A percentile compares a stretch with the other conserved stretches of the same genome.
phyloP scores from a whole-genome alignment of 2,888 invertebrate species.

The Pandemis cinnamomeana region DNA sequence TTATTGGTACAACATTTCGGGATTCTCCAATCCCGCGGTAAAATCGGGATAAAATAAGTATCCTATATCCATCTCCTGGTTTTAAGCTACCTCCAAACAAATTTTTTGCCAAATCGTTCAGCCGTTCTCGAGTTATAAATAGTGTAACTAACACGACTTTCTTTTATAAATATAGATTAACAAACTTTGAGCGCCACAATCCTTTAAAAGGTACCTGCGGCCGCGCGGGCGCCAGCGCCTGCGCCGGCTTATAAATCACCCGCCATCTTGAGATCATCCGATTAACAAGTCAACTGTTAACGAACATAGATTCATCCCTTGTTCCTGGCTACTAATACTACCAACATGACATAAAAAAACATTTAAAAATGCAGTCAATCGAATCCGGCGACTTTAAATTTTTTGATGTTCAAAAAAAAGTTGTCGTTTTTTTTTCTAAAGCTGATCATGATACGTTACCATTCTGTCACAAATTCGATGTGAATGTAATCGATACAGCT shows the following conservation, averaged over 20 bases:
- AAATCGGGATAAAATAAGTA: too few relatives aligned
- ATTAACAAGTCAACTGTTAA: constrained; percentile 77
- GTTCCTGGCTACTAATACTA: constrained; percentile 65
- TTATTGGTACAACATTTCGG: too few relatives aligned
- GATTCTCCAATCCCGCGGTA: too few relatives aligned
- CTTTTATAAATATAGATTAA: too few relatives aligned
- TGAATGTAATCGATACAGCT: constrained; percentile 66
- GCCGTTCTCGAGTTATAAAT: too few relatives aligned
- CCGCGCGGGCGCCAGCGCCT: constrained; percentile 66
- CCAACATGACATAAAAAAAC: constrained; percentile 21
- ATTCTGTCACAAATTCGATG: constrained; percentile 56
- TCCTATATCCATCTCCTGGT: too few relatives aligned
- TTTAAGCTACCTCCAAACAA: too few relatives aligned
- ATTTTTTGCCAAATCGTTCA: too few relatives aligned
- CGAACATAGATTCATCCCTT: constrained; percentile 61
- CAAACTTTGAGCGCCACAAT: constrained; percentile 62
- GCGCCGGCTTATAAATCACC: constrained; percentile 72
- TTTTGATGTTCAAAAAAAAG: constrained; percentile 8
- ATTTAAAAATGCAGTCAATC: constrained; percentile 28
- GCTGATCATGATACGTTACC: constrained; percentile 51
- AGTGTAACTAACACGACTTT: too few relatives aligned
- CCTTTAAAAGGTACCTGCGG: constrained; percentile 51
- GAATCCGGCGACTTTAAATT: not conserved
- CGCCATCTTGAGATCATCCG: constrained; percentile 75
- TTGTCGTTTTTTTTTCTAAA: constrained; percentile 25